A percentile compares a stretch with the other conserved stretches of the same genome.
Conservation (phyloP, 2,888 invertebrate species). For the Phasia obesa region DNA sequence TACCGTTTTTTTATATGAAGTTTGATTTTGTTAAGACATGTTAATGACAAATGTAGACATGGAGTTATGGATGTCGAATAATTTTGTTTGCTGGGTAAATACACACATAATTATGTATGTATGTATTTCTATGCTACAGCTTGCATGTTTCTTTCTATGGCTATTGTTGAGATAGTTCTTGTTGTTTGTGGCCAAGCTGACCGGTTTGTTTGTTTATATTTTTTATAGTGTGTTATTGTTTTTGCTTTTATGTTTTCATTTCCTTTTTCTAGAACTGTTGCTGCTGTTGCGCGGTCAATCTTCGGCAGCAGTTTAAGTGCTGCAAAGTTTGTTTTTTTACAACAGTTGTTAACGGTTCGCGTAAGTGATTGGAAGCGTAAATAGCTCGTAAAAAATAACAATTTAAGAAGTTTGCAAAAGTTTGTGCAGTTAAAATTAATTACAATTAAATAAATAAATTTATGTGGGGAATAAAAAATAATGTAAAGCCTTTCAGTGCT, state of each 20-base stretch:
- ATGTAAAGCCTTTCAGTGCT: too few species aligned
- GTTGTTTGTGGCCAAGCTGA: conserved; percentile 5
- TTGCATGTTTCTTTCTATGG: too few species aligned
- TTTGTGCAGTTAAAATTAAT: background rate
- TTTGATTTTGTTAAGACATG: too few species aligned
- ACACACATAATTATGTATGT: too few species aligned
- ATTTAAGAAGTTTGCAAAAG: too few species aligned
- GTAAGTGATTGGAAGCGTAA: conserved; percentile 40
- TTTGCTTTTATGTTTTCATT: background rate
- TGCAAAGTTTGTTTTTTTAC: conserved; percentile 9
- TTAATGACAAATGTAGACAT: too few species aligned
- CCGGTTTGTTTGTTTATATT: conserved; percentile 7
- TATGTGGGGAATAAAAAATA: too few species aligned
- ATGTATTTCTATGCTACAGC: too few species aligned
- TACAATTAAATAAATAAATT: background rate
- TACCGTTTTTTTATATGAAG: too few species aligned
- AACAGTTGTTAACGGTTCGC: conserved; percentile 48
- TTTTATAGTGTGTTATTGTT: background rate
- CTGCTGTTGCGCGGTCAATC: background rate
- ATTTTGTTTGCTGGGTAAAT: too few species aligned
- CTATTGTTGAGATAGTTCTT: too few species aligned
- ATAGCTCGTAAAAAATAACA: background rate
- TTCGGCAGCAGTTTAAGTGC: background rate
- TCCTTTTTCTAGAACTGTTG: conserved; percentile 10
- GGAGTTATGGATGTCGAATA: too few species aligned